Base-by-base conservation (phyloP, 2,888 invertebrate species). In the Rhingia campestris region DNA sequence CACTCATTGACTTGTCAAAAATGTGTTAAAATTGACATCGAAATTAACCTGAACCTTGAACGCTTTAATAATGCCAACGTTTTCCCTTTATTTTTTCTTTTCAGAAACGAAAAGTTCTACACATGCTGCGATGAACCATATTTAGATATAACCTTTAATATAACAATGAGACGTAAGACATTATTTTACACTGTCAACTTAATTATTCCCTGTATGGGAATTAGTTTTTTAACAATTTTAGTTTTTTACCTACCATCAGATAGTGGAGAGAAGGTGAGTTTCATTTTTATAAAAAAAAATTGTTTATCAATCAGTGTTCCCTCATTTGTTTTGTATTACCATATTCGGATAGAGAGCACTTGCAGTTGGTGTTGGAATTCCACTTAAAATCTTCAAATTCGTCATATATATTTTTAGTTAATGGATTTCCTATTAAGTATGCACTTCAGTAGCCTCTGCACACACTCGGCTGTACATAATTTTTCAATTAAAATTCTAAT, bases 161-260 rank as follows among this genome's bases (percentile, higher is more conserved):
- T 99, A 90, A 98, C 98, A 87, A 96, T 98, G 96, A 94, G 98
- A 88, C 94, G 98, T 88, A 98, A 98, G 93, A 98, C 98, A 67
- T 94, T 99, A 88, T 98, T 98, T 94, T 98, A 98, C 93, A 98
- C 98, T 51, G 97, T 98, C 88, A 98, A 98, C 93, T 94, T 98
- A 90, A 98, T 98, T 92, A 97, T 98, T 91, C 98, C 98, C 86
- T 98, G 98, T 92, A 97, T 98, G 95, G 97, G 97, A 87, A 98
- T 98, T 92, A 98, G 98, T 88, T 98, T 98, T 92, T 95, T 99
- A 90, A 98, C 98, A 88, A 97, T 98, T 89, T 95, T 99, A 90
- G 98, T 98, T 89, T 99, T 98, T 94, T 98, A 98, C 92, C 93
- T 99, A 91, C 99, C 98, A 87, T 98, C 98, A 87, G 98, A 99